Conservation (phyloP, 2,888 invertebrate species). For the Drosophila longiperda region DNA sequence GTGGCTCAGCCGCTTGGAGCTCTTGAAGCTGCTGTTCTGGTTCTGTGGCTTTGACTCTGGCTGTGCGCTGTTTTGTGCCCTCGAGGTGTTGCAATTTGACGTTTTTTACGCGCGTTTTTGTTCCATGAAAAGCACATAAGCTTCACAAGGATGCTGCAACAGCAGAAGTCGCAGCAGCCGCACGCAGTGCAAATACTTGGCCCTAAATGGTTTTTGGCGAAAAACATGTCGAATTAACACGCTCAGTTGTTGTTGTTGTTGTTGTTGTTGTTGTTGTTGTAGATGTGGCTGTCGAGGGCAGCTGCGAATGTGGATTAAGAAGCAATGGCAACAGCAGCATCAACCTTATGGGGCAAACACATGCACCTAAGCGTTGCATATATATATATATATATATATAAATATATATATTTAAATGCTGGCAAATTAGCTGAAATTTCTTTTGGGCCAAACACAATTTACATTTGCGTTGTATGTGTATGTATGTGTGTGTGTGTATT, state of each 20-base stretch:
- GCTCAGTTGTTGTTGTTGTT: conserved; percentile 58
- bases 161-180: conserved; percentile 54
- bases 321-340: conserved; percentile 34
- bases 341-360: conserved; percentile 48
- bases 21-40: conserved; percentile 36
- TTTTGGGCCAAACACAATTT: conserved; percentile 63
- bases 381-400: conserved; percentile 37
- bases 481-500: conserved; percentile 28
- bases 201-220: conserved; percentile 80
- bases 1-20: conserved; percentile 29
- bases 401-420: conserved; percentile 65
- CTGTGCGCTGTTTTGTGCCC: conserved; percentile 62
- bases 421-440: conserved; percentile 77
- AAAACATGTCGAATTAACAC: conserved; percentile 84
- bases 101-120: conserved; percentile 82
- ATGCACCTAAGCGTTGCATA: conserved; percentile 56
- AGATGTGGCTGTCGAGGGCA: conserved; percentile 34
- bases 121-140: conserved; percentile 77
- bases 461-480: conserved; percentile 39
- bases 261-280: conserved; percentile 42
- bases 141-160: conserved; percentile 48
- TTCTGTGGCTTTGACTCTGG: conserved; percentile 31
- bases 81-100: conserved; percentile 84
- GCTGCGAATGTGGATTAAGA: conserved; percentile 50
- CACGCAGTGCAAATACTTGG: conserved; percentile 82